Evolutionary conservation across 2,113 vertebrate species (phyloP).

Genomic region (Callipepla californica): DNA sequence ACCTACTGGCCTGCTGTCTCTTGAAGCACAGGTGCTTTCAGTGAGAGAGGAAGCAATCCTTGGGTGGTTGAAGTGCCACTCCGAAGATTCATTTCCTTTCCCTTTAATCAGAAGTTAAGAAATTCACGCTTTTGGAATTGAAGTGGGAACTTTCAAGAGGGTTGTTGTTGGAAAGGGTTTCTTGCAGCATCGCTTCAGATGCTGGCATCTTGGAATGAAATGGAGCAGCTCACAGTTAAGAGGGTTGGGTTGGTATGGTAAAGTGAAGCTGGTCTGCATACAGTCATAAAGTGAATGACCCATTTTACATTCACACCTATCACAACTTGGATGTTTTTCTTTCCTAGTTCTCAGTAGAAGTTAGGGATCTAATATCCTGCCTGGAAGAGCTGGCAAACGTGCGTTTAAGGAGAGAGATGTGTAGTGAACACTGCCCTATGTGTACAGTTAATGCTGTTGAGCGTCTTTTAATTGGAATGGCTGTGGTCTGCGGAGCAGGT

Average conservation of each 20-base stretch:
- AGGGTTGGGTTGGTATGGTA: background rate
- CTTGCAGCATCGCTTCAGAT: background rate
- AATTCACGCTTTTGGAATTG: background rate
- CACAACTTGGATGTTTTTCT: background rate
- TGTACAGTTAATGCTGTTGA: fast-evolving
- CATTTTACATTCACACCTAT: background rate
- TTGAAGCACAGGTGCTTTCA: background rate
- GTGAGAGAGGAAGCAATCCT: background rate
- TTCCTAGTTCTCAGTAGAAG: background rate
- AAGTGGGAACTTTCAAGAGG: background rate
- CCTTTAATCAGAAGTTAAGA: conserved; percentile 24
- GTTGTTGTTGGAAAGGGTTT: background rate
- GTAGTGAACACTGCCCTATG: background rate
- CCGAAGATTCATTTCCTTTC: background rate
- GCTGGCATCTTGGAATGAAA: background rate
- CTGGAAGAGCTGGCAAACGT: background rate
- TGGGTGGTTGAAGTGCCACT: background rate
- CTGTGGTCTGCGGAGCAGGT: fast-evolving
- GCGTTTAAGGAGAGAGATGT: background rate
- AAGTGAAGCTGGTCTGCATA: background rate
- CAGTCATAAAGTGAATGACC: background rate
- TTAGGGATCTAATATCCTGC: background rate
- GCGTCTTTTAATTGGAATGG: background rate
- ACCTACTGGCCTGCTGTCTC: background rate
- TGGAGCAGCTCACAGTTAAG: too few relatives aligned